A percentile compares a stretch with the other conserved stretches of the same genome.
Conservation (phyloP, 2,113 vertebrate species). For the Otus sunia region DNA sequence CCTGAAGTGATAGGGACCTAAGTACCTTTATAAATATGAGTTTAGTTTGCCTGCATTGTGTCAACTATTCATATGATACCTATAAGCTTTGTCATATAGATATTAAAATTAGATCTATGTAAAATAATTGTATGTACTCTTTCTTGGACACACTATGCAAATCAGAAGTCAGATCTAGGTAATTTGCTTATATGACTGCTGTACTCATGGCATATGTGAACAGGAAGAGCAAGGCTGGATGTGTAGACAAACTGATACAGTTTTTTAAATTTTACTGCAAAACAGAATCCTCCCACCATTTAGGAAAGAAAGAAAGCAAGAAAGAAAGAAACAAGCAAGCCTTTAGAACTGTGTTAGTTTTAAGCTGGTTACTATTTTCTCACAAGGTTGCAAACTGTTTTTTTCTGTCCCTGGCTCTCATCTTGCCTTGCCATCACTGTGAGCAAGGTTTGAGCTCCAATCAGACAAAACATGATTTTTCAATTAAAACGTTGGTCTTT, state of each 20-base stretch:
- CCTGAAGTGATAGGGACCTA: background rate
- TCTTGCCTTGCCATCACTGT: background rate
- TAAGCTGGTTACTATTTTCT: background rate
- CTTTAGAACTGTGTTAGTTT: background rate
- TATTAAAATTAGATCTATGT: background rate
- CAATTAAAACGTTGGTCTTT: background rate
- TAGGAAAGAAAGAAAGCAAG: background rate
- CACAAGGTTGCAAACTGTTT: background rate
- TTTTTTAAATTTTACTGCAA: background rate
- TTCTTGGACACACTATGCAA: background rate
- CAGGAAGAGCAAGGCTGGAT: background rate
- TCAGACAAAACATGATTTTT: background rate
- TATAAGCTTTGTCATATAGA: background rate
- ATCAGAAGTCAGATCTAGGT: background rate
- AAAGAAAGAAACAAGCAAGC: no score
- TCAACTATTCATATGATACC: background rate
- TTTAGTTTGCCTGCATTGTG: background rate
- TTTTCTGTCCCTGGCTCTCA: background rate
- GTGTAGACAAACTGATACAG: background rate
- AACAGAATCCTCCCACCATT: background rate
- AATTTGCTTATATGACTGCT: background rate
- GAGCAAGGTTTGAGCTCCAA: background rate
- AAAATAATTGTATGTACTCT: background rate
- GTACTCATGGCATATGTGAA: background rate
- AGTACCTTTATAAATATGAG: background rate